These are phyloP conservation scores for Sebastes schlegelii DNA, from an alignment of 2,113 vertebrate genomes.

Conservation along the genomic window DNA sequence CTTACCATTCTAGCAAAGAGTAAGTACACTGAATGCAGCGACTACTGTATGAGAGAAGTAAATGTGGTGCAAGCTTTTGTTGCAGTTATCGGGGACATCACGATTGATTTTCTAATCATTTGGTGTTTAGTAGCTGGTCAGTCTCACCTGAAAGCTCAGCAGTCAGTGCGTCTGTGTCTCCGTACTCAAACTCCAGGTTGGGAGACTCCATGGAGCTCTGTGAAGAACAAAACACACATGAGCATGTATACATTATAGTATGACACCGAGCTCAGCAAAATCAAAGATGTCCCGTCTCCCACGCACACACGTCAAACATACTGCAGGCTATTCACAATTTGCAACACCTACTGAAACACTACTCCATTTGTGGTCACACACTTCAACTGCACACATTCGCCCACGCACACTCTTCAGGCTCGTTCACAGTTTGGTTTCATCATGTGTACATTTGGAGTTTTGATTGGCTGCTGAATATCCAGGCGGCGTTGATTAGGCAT, in stretches of 20 bases:
- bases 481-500: constrained; percentile 22
- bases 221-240: constrained; percentile 53
- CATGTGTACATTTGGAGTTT: not conserved
- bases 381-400: constrained; percentile 4
- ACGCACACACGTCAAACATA: constrained; percentile 39
- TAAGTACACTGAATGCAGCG: not conserved
- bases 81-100: not conserved
- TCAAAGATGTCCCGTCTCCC: constrained; percentile 46
- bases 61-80: too few species aligned
- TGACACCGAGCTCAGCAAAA: not conserved
- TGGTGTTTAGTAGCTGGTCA: constrained; percentile 16
- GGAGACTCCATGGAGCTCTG: constrained; percentile 96
- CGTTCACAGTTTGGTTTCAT: constrained; percentile 27
- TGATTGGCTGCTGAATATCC: constrained; percentile 37
- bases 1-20: not conserved
- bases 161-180: constrained; percentile 88
- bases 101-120: not conserved
- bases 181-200: constrained; percentile 95
- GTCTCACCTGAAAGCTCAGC: constrained; percentile 91
- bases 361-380: constrained; percentile 10
- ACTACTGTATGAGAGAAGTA: not conserved
- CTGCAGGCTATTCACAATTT: constrained; percentile 6
- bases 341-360: constrained; percentile 38
- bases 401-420: constrained; percentile 27
- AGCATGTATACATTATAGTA: not conserved